These are phyloP conservation scores for Corythaeola cristata DNA, from an alignment of 2,113 vertebrate genomes.

Conservation along the genomic window DNA sequence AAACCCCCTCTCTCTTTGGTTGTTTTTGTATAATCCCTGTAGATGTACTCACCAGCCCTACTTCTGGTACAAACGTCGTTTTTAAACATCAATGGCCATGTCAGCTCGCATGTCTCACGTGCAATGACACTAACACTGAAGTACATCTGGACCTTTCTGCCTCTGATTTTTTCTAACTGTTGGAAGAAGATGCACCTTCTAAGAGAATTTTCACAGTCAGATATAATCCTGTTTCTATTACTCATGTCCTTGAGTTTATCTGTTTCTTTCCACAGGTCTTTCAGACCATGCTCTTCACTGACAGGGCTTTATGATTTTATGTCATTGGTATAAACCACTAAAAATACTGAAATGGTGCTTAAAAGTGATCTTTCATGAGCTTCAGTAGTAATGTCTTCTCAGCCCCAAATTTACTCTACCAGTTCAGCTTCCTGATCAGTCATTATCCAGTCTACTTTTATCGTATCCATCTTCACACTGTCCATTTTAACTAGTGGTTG, in stretches of 20 bases:
- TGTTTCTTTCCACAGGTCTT: not conserved
- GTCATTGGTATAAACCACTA: not conserved
- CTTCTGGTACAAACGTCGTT: fast-evolving
- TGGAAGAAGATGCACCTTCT: not conserved
- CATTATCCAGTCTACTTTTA: not conserved
- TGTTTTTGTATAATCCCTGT: not conserved
- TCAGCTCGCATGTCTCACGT: not conserved
- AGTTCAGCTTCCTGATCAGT: not conserved
- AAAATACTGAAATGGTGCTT: not conserved
- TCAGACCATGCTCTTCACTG: not conserved
- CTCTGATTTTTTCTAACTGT: not conserved
- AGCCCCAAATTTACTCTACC: not conserved
- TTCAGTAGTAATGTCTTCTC: not conserved
- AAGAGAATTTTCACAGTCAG: not conserved
- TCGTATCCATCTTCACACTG: not conserved
- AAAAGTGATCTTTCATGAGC: not conserved
- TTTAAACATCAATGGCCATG: not conserved
- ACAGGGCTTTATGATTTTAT: not conserved
- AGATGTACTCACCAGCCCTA: not conserved
- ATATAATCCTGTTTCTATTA: not conserved
- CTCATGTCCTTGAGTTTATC: not conserved
- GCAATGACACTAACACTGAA: not conserved
- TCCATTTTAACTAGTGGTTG: not conserved
- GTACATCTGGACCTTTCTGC: not conserved
- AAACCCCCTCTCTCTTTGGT: not conserved